phyloP scores from a whole-genome alignment of 2,113 vertebrate genomes.

The Odontesthes bonariensis region DNA sequence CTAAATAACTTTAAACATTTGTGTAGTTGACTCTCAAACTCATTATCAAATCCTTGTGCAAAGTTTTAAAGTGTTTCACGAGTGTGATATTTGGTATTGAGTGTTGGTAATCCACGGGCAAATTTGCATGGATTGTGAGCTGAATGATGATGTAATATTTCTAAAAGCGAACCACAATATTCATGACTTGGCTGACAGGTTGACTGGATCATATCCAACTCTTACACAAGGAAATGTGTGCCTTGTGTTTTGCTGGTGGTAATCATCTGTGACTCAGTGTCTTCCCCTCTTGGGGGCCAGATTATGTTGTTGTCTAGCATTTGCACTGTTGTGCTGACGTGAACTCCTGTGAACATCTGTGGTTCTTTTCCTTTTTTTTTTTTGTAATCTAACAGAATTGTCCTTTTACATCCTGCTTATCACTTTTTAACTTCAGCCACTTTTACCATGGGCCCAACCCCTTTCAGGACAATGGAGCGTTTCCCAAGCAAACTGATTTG shows the following conservation, averaged over 20 bases:
- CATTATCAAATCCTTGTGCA: neutral
- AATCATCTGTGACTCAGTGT: slow-evolving; percentile 13
- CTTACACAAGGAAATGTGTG: neutral
- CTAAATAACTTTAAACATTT: neutral
- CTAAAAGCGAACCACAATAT: slow-evolving; percentile 3
- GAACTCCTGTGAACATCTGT: neutral
- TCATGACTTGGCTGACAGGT: slow-evolving; percentile 9
- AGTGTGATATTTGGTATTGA: neutral
- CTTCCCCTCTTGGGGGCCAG: neutral
- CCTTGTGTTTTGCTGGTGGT: slow-evolving; percentile 9
- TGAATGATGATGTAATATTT: neutral
- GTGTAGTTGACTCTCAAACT: neutral
- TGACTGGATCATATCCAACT: slow-evolving; percentile 14
- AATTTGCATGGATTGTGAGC: neutral
- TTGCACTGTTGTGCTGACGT: neutral
- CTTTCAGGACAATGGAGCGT: too few species aligned
- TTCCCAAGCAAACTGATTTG: too few species aligned
- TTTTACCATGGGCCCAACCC: too few species aligned
- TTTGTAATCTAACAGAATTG: neutral
- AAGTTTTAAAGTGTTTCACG: neutral
- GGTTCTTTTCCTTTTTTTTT: neutral
- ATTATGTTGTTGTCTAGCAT: neutral
- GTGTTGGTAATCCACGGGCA: neutral
- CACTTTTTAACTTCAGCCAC: too few species aligned
- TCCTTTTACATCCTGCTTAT: too few species aligned